Evolutionary conservation across 2,113 vertebrate species (phyloP).

Genomic region (Rhinogobius similis): DNA sequence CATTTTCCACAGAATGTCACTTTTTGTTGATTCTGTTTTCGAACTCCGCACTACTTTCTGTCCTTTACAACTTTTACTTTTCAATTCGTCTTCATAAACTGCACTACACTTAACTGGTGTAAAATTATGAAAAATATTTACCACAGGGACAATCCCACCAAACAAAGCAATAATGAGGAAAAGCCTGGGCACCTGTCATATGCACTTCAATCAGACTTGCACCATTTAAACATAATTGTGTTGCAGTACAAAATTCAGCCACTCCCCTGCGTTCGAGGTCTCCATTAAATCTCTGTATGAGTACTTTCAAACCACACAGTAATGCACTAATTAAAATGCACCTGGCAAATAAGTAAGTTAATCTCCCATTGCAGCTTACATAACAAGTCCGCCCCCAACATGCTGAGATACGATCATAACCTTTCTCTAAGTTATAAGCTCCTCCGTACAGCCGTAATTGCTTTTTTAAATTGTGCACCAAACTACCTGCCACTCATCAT

Average conservation of each 20-base stretch:
- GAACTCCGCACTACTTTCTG: no score
- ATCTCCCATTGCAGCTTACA: constrained; percentile 48
- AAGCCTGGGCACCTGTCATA: no score
- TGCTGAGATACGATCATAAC: constrained; percentile 45
- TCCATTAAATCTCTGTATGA: constrained; percentile 8
- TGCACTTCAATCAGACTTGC: no score
- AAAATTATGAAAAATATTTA: no score
- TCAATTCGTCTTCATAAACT: no score
- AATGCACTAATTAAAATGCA: constrained; percentile 53
- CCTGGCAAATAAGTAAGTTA: constrained; percentile 44
- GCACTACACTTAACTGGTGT: no score
- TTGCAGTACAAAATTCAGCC: background rate
- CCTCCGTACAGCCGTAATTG: constrained; percentile 25
- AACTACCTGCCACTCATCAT: constrained; percentile 7
- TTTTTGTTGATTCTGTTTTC: no score
- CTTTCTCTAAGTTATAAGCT: constrained; percentile 37
- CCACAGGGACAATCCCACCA: no score
- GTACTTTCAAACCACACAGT: constrained; percentile 25
- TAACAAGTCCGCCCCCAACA: constrained; percentile 37
- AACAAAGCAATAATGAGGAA: no score
- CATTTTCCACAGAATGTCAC: no score
- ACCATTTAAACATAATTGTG: no score
- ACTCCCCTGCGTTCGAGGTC: constrained; percentile 11
- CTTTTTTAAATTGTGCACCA: constrained; percentile 25
- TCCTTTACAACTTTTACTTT: no score